These are phyloP conservation scores for Equus quagga DNA, from an alignment of 2,113 vertebrate species.

Conservation along the genomic window DNA sequence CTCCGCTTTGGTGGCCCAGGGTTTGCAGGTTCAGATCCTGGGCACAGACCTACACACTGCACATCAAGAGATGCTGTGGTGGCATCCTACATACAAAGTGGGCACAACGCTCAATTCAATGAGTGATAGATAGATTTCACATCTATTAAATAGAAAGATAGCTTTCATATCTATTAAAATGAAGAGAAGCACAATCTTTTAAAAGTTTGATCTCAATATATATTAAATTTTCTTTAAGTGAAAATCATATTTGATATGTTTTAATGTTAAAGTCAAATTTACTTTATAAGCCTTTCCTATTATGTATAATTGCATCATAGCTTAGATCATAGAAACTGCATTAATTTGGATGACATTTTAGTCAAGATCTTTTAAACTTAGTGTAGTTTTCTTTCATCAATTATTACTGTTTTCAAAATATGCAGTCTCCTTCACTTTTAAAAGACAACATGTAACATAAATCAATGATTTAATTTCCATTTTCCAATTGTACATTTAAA, in stretches of 20 bases:
- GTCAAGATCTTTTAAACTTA: background rate
- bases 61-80: no score
- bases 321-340: background rate
- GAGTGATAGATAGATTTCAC: background rate
- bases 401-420: slow-evolving; percentile 13
- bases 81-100: no score
- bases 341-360: background rate
- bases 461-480: background rate
- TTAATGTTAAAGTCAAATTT: background rate
- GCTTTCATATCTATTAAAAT: background rate
- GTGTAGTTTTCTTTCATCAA: background rate
- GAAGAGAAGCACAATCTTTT: background rate
- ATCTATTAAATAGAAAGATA: background rate
- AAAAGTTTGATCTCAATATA: background rate
- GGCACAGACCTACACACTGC: no score
- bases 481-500: background rate
- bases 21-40: no score
- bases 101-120: background rate
- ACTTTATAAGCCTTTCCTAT: background rate
- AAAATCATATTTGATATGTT: background rate
- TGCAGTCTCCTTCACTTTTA: background rate
- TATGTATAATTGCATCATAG: background rate
- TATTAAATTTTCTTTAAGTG: background rate
- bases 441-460: background rate
- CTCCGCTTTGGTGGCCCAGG: no score